Evolutionary conservation across 2,113 vertebrate genomes (phyloP).

Genomic region (Dicerorhinus sumatrensis): DNA sequence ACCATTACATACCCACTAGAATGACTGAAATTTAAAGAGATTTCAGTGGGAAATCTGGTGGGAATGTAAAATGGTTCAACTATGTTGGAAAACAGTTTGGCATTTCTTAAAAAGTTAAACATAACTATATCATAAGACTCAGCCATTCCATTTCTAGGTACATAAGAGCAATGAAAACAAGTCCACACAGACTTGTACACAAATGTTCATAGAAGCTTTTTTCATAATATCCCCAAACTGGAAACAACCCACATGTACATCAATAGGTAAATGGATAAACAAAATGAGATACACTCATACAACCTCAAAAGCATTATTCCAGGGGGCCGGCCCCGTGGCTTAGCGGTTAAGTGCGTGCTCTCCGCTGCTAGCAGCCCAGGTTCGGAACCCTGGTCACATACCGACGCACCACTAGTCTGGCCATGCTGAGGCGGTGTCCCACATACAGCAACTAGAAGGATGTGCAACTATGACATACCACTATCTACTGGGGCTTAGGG

Average conservation of each 20-base stretch:
- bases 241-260: not conserved
- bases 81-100: not conserved
- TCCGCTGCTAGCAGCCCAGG: too few relatives aligned
- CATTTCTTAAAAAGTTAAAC: not conserved
- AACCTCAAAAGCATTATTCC: slow-evolving; percentile 4
- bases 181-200: not conserved
- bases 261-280: not conserved
- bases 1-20: not conserved
- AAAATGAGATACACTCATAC: not conserved
- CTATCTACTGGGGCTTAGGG: too few relatives aligned
- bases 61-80: not conserved
- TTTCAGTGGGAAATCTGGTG: not conserved
- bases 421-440: too few relatives aligned
- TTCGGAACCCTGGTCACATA: too few relatives aligned
- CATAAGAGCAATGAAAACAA: not conserved
- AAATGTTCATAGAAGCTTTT: not conserved
- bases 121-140: not conserved
- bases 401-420: too few relatives aligned
- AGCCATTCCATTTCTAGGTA: not conserved
- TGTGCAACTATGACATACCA: too few relatives aligned
- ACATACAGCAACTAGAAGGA: too few relatives aligned
- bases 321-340: too few relatives aligned
- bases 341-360: too few relatives aligned
- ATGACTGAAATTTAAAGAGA: not conserved
- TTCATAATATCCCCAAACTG: not conserved